Evolutionary conservation across 2,113 vertebrate genomes (phyloP), one percentile per base, ranked within the genome.

Genomic region (Sialia sialis): DNA sequence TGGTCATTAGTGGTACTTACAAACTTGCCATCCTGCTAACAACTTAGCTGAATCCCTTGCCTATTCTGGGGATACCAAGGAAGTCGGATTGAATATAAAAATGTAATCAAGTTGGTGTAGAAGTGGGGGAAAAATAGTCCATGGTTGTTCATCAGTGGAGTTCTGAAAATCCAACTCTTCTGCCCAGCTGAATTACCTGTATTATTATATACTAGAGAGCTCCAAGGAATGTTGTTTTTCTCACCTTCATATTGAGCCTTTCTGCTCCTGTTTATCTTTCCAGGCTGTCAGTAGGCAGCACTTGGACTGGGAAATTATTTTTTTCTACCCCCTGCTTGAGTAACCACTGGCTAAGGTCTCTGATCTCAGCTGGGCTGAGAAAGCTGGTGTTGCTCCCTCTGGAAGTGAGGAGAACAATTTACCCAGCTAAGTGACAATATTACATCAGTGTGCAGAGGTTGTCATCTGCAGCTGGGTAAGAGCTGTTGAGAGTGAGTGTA

Each of bases 1-100:
- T 75, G 89, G 76, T 95, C 85, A 78, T 90, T 92, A 96, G 86
- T 79, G 92, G n/a, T 56, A 46, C 85, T 93, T 94, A 26, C 2
- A 88, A 83, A 90, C 63, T 68, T 64, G 22, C 72, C 21, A 0
- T 48, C 55, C 56, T 90, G 30, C 82, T 81, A 64, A 66, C 38
- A 72, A 81, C 32, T 86, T 75, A 54, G 60, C 77, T 0, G 4
- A 83, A 56, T 94, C 76, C 78, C 66, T 68, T 55, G 73, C 86
- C 89, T 84, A 17, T 93, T 44, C 79, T 75, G 72, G 87, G 62
- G 32, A 70, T 55, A 88, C 79, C 80, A 64, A n/a, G 84, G 62
- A 86, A 56, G 30, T 43, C 83, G 79, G 68, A 70, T 6, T 25
- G 56, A 60, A 38, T 39, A 54, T 52, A 91, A 46, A 93, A 93